Evolutionary conservation across 30 jellyfish, hydroid and myxozoan species (phyloP), one percentile per base, ranked within the genome.

Genomic region (Aurelia aurita): DNA sequence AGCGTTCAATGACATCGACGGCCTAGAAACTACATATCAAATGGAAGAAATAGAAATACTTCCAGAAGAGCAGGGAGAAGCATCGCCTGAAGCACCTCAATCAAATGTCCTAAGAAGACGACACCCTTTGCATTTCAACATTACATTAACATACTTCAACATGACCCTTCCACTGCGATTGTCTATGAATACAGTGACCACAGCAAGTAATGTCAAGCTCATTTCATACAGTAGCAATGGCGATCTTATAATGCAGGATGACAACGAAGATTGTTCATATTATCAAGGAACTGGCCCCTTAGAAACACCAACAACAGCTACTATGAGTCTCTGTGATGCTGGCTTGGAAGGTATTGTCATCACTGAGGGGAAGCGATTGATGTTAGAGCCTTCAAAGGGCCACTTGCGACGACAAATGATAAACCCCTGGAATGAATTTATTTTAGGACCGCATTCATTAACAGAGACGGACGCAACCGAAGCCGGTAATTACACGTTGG

Each of bases 391-490:
- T 19, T 3, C 18, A 10, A 39, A 3, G 51, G 9, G 14, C 51
- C 51, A 39, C 51, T 39, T 6, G 16, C 12, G 21, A 21, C 21
- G 14, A 53, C 20, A 46, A 26, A 28, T 26, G 59, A 20, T 22
- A 19, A 43, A 35, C 39, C 22, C 32, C 13, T 32, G 66, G 10
- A 63, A 83, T 12, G 28, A 83, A 53, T 70, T 69, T 58, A n/a
- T 54, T 1, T 62, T 69, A 23, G 93, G 93, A 2, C 87, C 93
- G 2, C 93, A 83, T 59, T 46, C 23, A 54, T 79, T 83, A 23
- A 43, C 26, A 4, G 63, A 77, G 20, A 58, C 55, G 26, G 16
- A 57, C 46, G 5, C 65, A 64, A 3, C 25, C 67, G 29, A 19
- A 22, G 31, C 20, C 43, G 45, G 19, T 12, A 71, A 71, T 20